These are phyloP conservation scores for Paracyclopina nana DNA, from an alignment of 1,140 invertebrate species.

Conservation along the genomic window DNA sequence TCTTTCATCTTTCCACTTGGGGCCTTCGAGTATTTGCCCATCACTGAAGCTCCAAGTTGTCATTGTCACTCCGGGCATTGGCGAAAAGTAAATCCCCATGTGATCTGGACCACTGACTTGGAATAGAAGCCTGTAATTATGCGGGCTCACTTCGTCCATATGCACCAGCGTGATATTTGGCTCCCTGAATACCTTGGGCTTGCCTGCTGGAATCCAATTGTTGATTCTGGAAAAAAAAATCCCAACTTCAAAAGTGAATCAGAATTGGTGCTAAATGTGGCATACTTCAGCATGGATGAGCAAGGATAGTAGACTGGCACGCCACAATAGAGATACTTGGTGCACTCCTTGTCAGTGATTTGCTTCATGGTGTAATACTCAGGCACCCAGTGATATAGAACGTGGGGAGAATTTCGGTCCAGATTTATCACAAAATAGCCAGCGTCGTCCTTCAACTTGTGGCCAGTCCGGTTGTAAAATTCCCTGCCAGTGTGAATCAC, in stretches of 20 bases:
- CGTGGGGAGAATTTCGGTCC: slow-evolving; percentile 11
- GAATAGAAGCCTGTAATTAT: slow-evolving; percentile 1
- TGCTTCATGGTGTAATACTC: slow-evolving; percentile 24
- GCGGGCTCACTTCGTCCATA: background rate
- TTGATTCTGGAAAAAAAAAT: too few relatives aligned
- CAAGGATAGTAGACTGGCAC: slow-evolving; percentile 28
- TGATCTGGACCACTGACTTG: slow-evolving; percentile 25
- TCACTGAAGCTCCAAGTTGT: slow-evolving; percentile 25
- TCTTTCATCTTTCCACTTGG: slow-evolving; percentile 18
- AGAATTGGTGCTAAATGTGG: too few relatives aligned
- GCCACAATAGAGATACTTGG: slow-evolving; percentile 27
- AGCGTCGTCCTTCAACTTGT: slow-evolving; percentile 2
- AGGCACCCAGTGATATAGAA: slow-evolving; percentile 16
- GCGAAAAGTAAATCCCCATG: slow-evolving; percentile 24
- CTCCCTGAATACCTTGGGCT: background rate
- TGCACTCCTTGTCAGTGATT: slow-evolving; percentile 21
- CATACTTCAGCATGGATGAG: slow-evolving; percentile 14
- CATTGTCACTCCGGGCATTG: slow-evolving; percentile 21
- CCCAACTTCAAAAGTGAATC: too few relatives aligned
- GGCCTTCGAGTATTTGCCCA: slow-evolving; percentile 21
- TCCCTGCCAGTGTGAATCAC: slow-evolving; percentile 17
- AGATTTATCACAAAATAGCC: slow-evolving; percentile 16
- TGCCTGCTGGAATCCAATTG: slow-evolving; percentile 3
- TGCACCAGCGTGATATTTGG: background rate
- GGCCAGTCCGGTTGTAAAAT: slow-evolving; percentile 4